These are phyloP conservation scores for Euura saliciscinereae DNA, from an alignment of 1,140 invertebrate species.

Conservation along the genomic window DNA sequence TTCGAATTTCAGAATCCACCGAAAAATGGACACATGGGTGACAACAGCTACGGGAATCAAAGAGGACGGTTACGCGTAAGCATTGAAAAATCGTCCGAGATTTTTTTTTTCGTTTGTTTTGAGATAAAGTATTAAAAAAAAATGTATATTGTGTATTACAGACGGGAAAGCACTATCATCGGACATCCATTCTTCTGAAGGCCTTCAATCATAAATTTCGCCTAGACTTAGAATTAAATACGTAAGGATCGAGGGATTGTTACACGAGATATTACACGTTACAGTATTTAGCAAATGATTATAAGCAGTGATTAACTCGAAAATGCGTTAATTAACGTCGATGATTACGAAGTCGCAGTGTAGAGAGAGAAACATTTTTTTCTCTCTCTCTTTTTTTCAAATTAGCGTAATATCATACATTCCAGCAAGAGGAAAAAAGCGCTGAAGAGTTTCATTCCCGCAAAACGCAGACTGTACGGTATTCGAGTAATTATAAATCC, in stretches of 20 bases:
- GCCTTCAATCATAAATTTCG: conserved; percentile 96
- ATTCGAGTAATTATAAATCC: too few species aligned
- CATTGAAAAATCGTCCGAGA: too few species aligned
- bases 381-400: too few species aligned
- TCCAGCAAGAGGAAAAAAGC: too few species aligned
- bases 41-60: neutral
- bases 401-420: too few species aligned
- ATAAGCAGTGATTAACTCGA: neutral
- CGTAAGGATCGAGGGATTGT: conserved; percentile 72
- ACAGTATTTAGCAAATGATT: neutral
- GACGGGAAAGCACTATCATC: conserved; percentile 91
- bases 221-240: conserved; percentile 93
- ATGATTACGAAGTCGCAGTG: neutral
- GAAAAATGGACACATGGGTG: neutral
- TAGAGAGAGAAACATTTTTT: neutral
- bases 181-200: conserved; percentile 92
- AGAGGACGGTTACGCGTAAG: conserved; percentile 4
- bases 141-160: conserved; percentile 61
- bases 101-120: neutral
- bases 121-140: neutral
- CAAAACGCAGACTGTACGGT: too few species aligned
- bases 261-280: too few species aligned
- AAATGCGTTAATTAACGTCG: neutral
- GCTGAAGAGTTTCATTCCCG: too few species aligned
- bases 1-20: neutral